Percentiles rank a stretch among this genome's conserved stretches.
Conservation (phyloP, 2,113 vertebrate genomes). For the Trinectes maculatus region DNA sequence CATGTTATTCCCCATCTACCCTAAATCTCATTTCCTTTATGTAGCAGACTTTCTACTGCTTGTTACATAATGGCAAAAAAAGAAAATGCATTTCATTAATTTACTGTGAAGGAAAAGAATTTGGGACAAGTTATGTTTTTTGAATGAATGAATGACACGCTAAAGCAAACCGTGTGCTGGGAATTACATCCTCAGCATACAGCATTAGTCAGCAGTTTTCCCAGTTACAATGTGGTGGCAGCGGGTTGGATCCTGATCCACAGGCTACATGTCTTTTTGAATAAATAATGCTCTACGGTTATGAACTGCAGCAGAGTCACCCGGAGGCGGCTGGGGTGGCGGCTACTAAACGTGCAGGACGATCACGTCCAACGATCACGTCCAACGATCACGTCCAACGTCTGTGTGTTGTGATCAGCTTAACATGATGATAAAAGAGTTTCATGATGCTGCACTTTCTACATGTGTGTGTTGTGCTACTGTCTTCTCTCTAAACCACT, state of each 20-base stretch:
- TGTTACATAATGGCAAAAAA: background rate
- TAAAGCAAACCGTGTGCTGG: background rate
- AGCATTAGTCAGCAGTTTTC: background rate
- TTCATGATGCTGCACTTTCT: too few species aligned
- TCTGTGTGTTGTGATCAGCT: too few species aligned
- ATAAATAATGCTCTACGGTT: background rate
- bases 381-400: background rate
- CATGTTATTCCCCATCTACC: background rate
- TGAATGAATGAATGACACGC: background rate
- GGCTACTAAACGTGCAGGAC: background rate
- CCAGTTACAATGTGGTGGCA: background rate
- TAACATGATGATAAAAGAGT: too few species aligned
- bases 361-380: background rate
- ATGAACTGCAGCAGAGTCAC: background rate
- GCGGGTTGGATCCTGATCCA: background rate
- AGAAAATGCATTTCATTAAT: too few species aligned
- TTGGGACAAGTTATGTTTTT: background rate
- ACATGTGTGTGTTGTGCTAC: too few species aligned
- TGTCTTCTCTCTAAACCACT: too few species aligned
- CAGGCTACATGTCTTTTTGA: background rate
- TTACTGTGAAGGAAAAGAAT: background rate
- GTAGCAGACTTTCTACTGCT: background rate
- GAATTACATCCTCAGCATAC: background rate
- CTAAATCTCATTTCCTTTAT: background rate
- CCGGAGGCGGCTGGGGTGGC: background rate